These are phyloP conservation scores for Colinus virginianus DNA, from an alignment of 2,113 vertebrate genomes.

Conservation along the genomic window DNA sequence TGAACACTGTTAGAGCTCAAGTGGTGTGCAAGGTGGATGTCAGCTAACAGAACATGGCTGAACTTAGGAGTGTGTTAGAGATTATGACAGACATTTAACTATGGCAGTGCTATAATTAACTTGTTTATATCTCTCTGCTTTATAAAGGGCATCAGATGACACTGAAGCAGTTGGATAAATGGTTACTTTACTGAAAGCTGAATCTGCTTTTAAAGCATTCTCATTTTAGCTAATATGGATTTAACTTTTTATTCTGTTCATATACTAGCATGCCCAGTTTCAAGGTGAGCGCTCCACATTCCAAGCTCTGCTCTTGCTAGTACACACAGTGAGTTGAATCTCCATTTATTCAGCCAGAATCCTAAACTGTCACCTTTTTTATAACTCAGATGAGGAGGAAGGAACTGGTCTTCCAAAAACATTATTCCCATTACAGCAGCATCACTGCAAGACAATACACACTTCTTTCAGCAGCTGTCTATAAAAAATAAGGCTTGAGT, in stretches of 20 bases:
- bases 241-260: neutral
- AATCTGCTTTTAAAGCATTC: conserved; percentile 8
- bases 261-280: neutral
- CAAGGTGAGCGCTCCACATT: neutral
- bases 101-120: conserved; percentile 44
- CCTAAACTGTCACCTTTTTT: neutral
- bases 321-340: neutral
- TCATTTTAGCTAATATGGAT: neutral
- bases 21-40: neutral
- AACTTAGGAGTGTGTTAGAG: conserved; percentile 3
- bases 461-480: neutral
- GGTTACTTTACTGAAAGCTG: neutral
- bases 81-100: conserved; percentile 32
- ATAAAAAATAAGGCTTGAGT: neutral
- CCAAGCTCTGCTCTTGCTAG: neutral
- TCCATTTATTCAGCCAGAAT: neutral
- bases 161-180: conserved; percentile 10
- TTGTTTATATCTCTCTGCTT: conserved; percentile 45
- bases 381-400: neutral
- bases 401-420: neutral
- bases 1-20: neutral
- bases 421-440: neutral
- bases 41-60: neutral
- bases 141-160: conserved; percentile 45
- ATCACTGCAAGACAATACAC: neutral